Evolutionary conservation across 2,888 invertebrate genomes (phyloP).

Genomic region (Sicus ferrugineus): DNA sequence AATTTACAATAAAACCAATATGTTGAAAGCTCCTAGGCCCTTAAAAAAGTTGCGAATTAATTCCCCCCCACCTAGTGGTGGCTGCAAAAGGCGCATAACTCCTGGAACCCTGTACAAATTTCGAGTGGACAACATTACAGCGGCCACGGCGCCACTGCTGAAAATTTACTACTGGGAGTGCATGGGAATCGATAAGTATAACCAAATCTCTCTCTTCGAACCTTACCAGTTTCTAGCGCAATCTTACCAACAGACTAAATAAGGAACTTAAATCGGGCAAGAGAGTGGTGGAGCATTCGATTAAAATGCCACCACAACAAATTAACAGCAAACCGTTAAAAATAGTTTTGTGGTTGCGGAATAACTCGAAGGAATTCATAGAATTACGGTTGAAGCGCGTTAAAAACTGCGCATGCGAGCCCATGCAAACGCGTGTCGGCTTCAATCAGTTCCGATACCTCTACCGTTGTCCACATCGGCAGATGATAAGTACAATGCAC

Average conservation of each 20-base stretch:
- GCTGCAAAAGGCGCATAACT: too few relatives aligned
- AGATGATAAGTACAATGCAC: slow-evolving; percentile 49
- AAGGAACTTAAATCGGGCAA: slow-evolving; percentile 45
- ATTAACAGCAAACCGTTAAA: slow-evolving; percentile 53
- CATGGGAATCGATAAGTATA: slow-evolving; percentile 52
- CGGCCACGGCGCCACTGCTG: slow-evolving; percentile 51
- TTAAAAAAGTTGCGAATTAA: too few relatives aligned
- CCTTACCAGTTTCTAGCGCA: background rate
- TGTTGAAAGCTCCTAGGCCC: too few relatives aligned
- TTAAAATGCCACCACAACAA: slow-evolving; percentile 51
- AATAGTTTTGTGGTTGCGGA: slow-evolving; percentile 54
- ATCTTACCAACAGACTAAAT: slow-evolving; percentile 45
- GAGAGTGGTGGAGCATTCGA: slow-evolving; percentile 45
- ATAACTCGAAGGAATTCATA: slow-evolving; percentile 42
- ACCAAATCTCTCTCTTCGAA: background rate
- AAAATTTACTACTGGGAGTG: slow-evolving; percentile 56
- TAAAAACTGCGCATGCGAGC: slow-evolving; percentile 52
- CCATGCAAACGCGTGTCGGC: slow-evolving; percentile 51
- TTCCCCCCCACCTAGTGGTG: too few relatives aligned
- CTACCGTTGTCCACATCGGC: slow-evolving; percentile 56
- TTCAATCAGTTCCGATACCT: slow-evolving; percentile 57
- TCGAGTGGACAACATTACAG: slow-evolving; percentile 52
- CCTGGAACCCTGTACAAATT: slow-evolving; percentile 11
- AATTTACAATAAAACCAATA: too few relatives aligned
- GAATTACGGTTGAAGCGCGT: slow-evolving; percentile 49